Conservation (phyloP, 1,140 invertebrate genomes). For the Drosophila ironensis region DNA sequence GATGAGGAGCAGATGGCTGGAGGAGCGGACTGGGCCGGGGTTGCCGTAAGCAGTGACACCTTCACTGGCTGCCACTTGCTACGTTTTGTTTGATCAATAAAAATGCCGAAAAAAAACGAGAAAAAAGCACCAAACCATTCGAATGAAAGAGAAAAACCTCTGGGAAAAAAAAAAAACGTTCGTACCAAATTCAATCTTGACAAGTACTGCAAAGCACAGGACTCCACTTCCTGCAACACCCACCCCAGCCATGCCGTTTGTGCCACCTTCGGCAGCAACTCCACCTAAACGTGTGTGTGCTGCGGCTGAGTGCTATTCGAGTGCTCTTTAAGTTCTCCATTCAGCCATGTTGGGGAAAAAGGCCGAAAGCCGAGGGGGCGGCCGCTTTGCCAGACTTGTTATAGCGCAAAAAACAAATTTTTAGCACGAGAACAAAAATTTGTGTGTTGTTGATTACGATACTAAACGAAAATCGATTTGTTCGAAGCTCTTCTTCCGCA, state of each 20-base stretch:
- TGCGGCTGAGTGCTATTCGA: slow-evolving; percentile 76
- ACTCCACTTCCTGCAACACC: slow-evolving; percentile 9
- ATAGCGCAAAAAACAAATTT: slow-evolving; percentile 77
- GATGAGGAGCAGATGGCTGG: not conserved
- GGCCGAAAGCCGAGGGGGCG: slow-evolving; percentile 3
- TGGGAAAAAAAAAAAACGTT: slow-evolving; percentile 35
- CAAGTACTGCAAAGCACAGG: slow-evolving; percentile 77
- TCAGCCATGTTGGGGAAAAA: slow-evolving; percentile 49
- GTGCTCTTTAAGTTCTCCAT: slow-evolving; percentile 78
- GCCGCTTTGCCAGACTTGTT: slow-evolving; percentile 58
- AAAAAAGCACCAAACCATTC: slow-evolving; percentile 11
- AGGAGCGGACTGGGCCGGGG: not conserved
- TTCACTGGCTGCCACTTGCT: slow-evolving; percentile 76
- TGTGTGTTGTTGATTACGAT: slow-evolving; percentile 76
- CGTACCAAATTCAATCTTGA: slow-evolving; percentile 80
- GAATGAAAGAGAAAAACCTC: slow-evolving; percentile 26
- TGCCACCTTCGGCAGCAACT: slow-evolving; percentile 63
- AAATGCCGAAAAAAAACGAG: slow-evolving; percentile 63
- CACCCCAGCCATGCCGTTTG: slow-evolving; percentile 6
- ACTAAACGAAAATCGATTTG: slow-evolving; percentile 80
- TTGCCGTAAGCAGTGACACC: slow-evolving; percentile 71
- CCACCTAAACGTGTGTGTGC: slow-evolving; percentile 62
- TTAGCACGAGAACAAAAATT: slow-evolving; percentile 73
- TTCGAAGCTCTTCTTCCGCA: slow-evolving; percentile 35
- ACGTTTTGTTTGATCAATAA: slow-evolving; percentile 81